phyloP scores from a whole-genome alignment of 2,113 vertebrate species.

The Lethenteron reissneri region DNA sequence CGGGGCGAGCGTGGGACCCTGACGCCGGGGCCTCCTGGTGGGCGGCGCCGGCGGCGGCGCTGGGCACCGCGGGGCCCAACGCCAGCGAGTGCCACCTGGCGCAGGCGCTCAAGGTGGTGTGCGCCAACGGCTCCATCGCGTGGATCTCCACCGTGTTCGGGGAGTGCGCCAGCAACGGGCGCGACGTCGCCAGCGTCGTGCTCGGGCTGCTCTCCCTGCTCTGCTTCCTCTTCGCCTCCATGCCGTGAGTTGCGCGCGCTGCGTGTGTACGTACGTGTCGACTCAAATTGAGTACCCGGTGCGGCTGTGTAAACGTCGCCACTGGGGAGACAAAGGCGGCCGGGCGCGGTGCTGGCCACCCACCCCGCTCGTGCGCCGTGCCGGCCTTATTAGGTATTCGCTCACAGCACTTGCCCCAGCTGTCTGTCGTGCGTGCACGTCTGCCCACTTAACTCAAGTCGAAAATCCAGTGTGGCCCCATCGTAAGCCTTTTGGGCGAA shows the following conservation, averaged over 20 bases:
- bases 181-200: conserved; percentile 49
- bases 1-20: too few relatives aligned
- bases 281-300: neutral
- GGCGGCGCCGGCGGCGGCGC: too few relatives aligned
- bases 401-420: neutral
- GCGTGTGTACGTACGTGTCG: neutral
- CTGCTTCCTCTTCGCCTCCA: conserved; percentile 52
- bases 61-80: too few relatives aligned
- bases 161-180: conserved; percentile 43
- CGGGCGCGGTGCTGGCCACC: neutral
- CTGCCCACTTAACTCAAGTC: too few relatives aligned
- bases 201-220: conserved; percentile 58
- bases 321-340: neutral
- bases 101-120: conserved; percentile 21
- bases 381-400: neutral
- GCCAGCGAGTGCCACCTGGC: too few relatives aligned
- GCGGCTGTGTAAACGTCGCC: neutral
- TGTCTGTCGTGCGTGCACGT: too few relatives aligned
- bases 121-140: conserved; percentile 42
- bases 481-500: too few relatives aligned
- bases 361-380: neutral
- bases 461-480: too few relatives aligned
- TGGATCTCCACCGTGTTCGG: conserved; percentile 49
- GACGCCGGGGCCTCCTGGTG: too few relatives aligned
- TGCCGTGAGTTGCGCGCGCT: conserved; percentile 42